Conservation (phyloP, 2,888 invertebrate genomes). For the Embidobia sp. region DNA sequence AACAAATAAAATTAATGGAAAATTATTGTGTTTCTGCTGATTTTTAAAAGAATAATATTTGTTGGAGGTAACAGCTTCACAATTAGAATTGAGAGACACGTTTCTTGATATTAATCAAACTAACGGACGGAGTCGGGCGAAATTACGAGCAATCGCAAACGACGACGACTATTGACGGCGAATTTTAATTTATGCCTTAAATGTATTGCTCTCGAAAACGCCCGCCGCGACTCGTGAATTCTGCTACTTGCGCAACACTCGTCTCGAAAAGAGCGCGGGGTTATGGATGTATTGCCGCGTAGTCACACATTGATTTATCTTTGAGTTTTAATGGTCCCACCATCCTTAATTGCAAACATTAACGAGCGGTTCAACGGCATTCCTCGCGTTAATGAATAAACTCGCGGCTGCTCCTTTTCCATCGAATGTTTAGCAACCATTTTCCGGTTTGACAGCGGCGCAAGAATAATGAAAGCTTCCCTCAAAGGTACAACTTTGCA, state of each 20-base stretch:
- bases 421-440: slow-evolving; percentile 64
- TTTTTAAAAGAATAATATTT: too few relatives aligned
- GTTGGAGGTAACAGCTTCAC: too few relatives aligned
- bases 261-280: slow-evolving; percentile 57
- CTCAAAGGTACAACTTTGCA: slow-evolving; percentile 38
- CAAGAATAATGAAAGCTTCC: slow-evolving; percentile 60
- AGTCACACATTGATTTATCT: slow-evolving; percentile 66
- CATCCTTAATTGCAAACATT: slow-evolving; percentile 72
- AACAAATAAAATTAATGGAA: too few relatives aligned
- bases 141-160: slow-evolving; percentile 1
- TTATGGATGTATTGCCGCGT: slow-evolving; percentile 62
- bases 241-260: slow-evolving; percentile 55
- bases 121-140: neutral
- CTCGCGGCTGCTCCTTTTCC: slow-evolving; percentile 66
- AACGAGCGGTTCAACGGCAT: slow-evolving; percentile 70
- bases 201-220: slow-evolving; percentile 29
- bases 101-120: neutral
- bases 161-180: slow-evolving; percentile 18
- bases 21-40: too few relatives aligned
- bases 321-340: slow-evolving; percentile 67
- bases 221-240: slow-evolving; percentile 37
- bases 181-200: slow-evolving; percentile 40
- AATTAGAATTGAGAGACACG: too few relatives aligned
- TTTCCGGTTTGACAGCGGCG: slow-evolving; percentile 57
- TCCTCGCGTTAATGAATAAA: slow-evolving; percentile 71